Evolutionary conservation across 2,113 vertebrate species (phyloP).

Genomic region (Lophura nycthemera): DNA sequence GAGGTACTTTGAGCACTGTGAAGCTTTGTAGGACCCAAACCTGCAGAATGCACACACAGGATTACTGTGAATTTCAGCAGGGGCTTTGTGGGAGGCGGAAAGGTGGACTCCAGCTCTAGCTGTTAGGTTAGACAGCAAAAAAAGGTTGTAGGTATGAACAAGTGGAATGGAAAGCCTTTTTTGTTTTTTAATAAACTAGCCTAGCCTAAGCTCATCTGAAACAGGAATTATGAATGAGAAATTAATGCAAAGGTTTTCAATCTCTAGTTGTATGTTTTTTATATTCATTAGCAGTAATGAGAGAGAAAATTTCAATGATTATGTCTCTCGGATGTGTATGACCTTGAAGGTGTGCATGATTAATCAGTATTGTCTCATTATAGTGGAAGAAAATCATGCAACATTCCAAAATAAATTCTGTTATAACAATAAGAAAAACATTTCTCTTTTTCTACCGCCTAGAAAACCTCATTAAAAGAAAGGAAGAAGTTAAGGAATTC

Average conservation of each 20-base stretch:
- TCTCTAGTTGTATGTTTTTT: neutral
- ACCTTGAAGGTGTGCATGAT: neutral
- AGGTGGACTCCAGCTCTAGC: neutral
- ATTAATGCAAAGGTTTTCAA: neutral
- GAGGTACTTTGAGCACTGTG: neutral
- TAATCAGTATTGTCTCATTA: neutral
- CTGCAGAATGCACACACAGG: neutral
- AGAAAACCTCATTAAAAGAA: conserved; percentile 23
- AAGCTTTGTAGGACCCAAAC: neutral
- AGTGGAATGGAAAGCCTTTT: neutral
- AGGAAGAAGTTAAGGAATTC: neutral
- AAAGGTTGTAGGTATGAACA: neutral
- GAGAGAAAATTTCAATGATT: neutral
- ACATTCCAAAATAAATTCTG: neutral
- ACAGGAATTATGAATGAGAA: too few relatives aligned
- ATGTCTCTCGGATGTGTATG: neutral
- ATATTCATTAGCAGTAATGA: neutral
- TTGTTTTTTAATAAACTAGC: neutral
- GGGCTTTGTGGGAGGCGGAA: neutral
- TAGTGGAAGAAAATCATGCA: neutral
- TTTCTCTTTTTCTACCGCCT: neutral
- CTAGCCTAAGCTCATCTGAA: neutral
- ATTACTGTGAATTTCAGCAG: neutral
- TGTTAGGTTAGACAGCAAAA: neutral
- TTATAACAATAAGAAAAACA: neutral